Conservation (phyloP, 2,888 invertebrate genomes). For the Prenolepis imparis region DNA sequence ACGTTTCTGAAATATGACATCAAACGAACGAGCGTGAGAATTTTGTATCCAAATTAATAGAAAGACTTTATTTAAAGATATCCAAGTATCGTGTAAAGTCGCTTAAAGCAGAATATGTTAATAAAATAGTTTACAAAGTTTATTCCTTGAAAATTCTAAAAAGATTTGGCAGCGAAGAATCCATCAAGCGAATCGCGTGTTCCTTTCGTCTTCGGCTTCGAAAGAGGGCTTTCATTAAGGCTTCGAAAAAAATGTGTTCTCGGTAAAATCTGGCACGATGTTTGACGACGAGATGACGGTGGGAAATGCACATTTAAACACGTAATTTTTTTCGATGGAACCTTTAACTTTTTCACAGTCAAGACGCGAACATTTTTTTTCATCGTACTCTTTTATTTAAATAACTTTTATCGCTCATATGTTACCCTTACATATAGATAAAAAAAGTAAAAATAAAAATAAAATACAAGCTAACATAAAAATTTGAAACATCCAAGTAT, state of each 20-base stretch:
- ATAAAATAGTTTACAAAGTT: conserved; percentile 46
- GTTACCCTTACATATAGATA: not conserved
- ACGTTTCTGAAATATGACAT: not conserved
- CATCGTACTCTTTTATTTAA: not conserved
- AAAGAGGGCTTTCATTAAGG: conserved; percentile 36
- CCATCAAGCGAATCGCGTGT: conserved; percentile 46
- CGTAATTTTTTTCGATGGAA: not conserved
- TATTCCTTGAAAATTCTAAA: conserved; percentile 57
- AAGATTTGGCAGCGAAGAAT: conserved; percentile 57
- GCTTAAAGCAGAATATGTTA: conserved; percentile 36
- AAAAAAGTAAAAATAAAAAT: not conserved
- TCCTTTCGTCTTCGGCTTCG: conserved; percentile 25
- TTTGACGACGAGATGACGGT: conserved; percentile 3
- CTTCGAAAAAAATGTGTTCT: conserved; percentile 32
- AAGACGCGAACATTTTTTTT: not conserved
- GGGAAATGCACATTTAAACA: not conserved
- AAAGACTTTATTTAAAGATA: not conserved
- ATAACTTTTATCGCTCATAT: not conserved
- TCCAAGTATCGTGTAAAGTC: conserved; percentile 14
- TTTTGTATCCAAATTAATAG: conserved; percentile 28
- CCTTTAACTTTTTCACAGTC: not conserved
- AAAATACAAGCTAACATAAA: not conserved
- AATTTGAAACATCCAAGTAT: not conserved
- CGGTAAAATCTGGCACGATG: not conserved
- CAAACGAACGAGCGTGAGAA: not conserved